Base-by-base conservation (phyloP, 2,113 vertebrate species). In the Pipa parva region DNA sequence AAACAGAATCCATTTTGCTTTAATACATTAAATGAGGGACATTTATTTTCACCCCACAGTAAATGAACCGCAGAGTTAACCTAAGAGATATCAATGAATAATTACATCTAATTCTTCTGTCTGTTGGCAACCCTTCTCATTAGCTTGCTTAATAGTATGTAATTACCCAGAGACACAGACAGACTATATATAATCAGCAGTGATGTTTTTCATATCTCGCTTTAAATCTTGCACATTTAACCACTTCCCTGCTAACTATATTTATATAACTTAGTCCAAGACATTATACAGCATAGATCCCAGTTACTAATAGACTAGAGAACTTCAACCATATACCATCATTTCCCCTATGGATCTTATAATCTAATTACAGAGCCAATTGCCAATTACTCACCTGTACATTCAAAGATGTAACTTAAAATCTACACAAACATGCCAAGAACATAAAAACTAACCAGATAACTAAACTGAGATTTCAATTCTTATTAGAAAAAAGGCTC, bases 161-260 rank as follows among this genome's bases (percentile, higher is more conserved):
- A 68, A 59, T 68, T 68, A 68, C 42, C 13, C 20, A 56, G 18
- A 50, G 39, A 59, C 46, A 51, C 49, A 50, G 39, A 48, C 42
- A 31, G 9, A 25, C 42, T 67, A 48, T 58, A 59, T 68, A 50
- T 51, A n/a, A 68, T 59, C 24, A 50, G 21, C 28, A 50, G 52
- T 50, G 20, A 56, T 56, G 31, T 20, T 17, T 29, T 29, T 63
- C 39, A 42, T 55, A 63, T 55, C 48, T 28, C 21, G 5, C n/a
- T 17, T n/a, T n/a, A 42, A 42, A 4, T 42, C 39, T 42, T 5
- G 13, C 15, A 18, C 6, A 42, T 15, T 42, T 42, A 42, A n/a
- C 39, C 39, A 7, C n/a, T n/a, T 42, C n/a, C 13, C 11, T 42
- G 5, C 36, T 39, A 39, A 39, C 13, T 39, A 3, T 12, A 9